phyloP scores from a whole-genome alignment of 2,888 invertebrate genomes.

The Cantharis lateralis region DNA sequence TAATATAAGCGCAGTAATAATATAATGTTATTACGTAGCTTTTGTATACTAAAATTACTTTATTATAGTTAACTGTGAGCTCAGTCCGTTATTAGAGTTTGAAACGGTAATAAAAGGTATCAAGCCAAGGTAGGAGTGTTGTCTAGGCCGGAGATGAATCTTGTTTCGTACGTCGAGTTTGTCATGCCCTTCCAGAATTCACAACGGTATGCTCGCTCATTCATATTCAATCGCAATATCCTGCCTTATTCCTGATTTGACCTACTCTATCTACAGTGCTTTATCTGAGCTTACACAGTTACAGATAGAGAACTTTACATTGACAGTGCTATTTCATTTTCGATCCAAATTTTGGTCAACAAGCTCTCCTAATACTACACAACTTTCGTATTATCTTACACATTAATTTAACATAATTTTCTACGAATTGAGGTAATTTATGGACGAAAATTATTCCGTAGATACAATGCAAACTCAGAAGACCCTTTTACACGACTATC shows the following conservation, averaged over 20 bases:
- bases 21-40: slow-evolving; percentile 6
- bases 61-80: slow-evolving; percentile 10
- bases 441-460: background rate
- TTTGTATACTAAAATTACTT: slow-evolving; percentile 12
- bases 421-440: background rate
- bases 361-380: slow-evolving; percentile 7
- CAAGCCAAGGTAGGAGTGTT: slow-evolving; percentile 33
- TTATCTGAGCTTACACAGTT: slow-evolving; percentile 25
- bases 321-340: slow-evolving; percentile 11
- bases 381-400: slow-evolving; percentile 1
- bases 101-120: slow-evolving; percentile 31
- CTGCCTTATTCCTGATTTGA: slow-evolving; percentile 34
- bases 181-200: slow-evolving; percentile 36
- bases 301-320: slow-evolving; percentile 19
- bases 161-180: slow-evolving; percentile 38
- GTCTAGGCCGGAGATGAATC: slow-evolving; percentile 42
- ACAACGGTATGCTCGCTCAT: slow-evolving; percentile 42
- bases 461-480: background rate
- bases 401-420: background rate
- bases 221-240: slow-evolving; percentile 51
- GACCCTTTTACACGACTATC: background rate
- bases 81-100: slow-evolving; percentile 18
- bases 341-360: slow-evolving; percentile 16
- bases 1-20: background rate
- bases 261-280: slow-evolving; percentile 23